Percentiles rank a stretch among this genome's conserved stretches.
These are phyloP conservation scores for Formica aserva DNA, from an alignment of 2,888 invertebrate genomes.

Conservation along the genomic window DNA sequence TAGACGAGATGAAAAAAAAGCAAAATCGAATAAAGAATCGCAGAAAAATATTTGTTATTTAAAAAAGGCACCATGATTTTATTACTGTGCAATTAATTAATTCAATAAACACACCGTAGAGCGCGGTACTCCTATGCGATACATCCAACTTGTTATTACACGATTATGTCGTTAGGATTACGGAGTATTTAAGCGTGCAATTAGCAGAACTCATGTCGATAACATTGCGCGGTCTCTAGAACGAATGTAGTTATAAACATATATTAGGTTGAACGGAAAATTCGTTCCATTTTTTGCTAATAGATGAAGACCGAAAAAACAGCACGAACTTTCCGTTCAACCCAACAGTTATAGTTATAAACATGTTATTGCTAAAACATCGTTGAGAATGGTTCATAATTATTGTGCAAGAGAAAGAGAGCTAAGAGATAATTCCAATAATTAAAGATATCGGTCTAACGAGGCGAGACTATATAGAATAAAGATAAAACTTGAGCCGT, in stretches of 20 bases:
- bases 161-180: constrained; percentile 77
- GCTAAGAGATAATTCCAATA: constrained; percentile 26
- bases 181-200: constrained; percentile 61
- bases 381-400: constrained; percentile 46
- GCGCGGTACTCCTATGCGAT: constrained; percentile 60
- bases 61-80: not conserved
- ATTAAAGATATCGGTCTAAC: constrained; percentile 5
- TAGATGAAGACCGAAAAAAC: no score
- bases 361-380: constrained; percentile 52
- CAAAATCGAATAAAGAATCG: not conserved
- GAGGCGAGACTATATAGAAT: not conserved
- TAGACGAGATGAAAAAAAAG: not conserved
- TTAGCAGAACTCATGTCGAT: constrained; percentile 72
- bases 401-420: constrained; percentile 6
- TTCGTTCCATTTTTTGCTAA: no score
- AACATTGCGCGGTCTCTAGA: not conserved
- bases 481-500: constrained; percentile 23
- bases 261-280: not conserved
- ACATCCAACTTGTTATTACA: constrained; percentile 73
- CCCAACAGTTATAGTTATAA: constrained; percentile 49
- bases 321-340: no score
- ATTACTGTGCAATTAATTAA: constrained; percentile 4
- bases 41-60: not conserved
- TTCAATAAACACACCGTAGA: not conserved
- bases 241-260: constrained; percentile 57